Evolutionary conservation across 1,140 invertebrate species (phyloP).

Genomic region (Leptonema lineaticorne): DNA sequence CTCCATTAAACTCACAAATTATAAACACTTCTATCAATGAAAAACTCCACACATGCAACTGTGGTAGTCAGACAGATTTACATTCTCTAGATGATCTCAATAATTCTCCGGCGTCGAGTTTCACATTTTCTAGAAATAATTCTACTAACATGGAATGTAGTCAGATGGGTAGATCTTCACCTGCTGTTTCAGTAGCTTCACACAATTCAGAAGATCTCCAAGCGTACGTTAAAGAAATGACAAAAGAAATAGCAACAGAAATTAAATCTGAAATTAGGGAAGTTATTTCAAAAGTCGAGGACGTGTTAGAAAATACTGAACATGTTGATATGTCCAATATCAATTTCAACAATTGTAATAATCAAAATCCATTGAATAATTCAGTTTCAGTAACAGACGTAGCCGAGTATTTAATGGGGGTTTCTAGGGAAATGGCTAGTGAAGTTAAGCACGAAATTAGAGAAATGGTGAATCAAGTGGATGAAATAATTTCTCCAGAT

Average conservation of each 20-base stretch:
- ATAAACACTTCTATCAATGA: constrained; percentile 59
- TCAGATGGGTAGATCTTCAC: constrained; percentile 62
- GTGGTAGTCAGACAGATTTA: constrained; percentile 70
- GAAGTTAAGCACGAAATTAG: constrained; percentile 76
- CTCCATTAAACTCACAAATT: constrained; percentile 58
- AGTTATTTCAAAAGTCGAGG: constrained; percentile 76
- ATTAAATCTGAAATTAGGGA: constrained; percentile 79
- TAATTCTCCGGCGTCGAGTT: constrained; percentile 56
- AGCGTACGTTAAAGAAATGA: constrained; percentile 73
- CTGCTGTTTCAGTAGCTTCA: constrained; percentile 56
- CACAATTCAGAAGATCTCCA: constrained; percentile 67
- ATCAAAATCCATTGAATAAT: constrained; percentile 55
- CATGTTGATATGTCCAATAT: constrained; percentile 51
- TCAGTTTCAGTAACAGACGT: constrained; percentile 72
- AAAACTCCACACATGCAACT: constrained; percentile 61
- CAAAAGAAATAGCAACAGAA: constrained; percentile 74
- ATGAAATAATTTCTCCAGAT: constrained; percentile 67
- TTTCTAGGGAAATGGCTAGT: constrained; percentile 74
- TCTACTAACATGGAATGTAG: constrained; percentile 57
- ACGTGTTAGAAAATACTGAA: constrained; percentile 69
- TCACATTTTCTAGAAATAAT: constrained; percentile 52
- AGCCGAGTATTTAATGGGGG: constrained; percentile 72
- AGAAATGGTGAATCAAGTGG: constrained; percentile 69
- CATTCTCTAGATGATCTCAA: constrained; percentile 61
- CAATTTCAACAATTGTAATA: constrained; percentile 47